phyloP scores from a whole-genome alignment of 2,888 invertebrate species.

The Dryococelus australis region DNA sequence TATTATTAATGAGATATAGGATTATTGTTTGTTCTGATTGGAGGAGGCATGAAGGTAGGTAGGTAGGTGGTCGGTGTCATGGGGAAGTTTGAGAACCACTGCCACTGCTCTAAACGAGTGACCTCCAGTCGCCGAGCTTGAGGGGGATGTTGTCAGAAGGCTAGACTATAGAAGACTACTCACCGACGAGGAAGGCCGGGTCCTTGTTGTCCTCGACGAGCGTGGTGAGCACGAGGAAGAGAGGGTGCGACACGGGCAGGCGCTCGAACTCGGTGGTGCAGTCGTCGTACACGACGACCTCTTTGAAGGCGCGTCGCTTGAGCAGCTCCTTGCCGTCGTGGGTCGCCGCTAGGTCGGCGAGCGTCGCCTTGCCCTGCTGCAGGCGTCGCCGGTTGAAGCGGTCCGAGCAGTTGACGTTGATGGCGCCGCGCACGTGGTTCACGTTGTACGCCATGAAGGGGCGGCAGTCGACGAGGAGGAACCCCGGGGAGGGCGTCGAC shows the following conservation, averaged over 20 bases:
- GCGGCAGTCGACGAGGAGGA: conserved; percentile 70
- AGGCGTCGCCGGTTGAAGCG: conserved; percentile 71
- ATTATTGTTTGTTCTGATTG: too few relatives aligned
- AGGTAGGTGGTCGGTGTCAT: too few relatives aligned
- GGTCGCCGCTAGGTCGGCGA: conserved; percentile 71
- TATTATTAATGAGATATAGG: too few relatives aligned
- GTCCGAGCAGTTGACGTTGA: conserved; percentile 76
- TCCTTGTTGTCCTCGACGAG: conserved; percentile 72
- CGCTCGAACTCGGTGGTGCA: conserved; percentile 68
- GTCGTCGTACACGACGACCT: conserved; percentile 76
- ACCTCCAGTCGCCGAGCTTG: too few relatives aligned
- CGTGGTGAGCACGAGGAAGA: conserved; percentile 71
- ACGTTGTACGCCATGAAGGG: conserved; percentile 75
- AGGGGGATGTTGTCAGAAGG: too few relatives aligned
- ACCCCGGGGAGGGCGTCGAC: conserved; percentile 47
- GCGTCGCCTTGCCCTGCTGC: conserved; percentile 70
- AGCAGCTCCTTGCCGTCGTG: conserved; percentile 70
- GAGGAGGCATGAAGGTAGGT: too few relatives aligned
- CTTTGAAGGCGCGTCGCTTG: conserved; percentile 62
- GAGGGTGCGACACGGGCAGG: conserved; percentile 66
- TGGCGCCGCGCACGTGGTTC: conserved; percentile 71
- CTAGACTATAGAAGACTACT: conserved; percentile 54
- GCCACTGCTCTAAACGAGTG: too few relatives aligned
- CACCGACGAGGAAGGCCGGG: conserved; percentile 72
- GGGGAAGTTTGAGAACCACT: too few relatives aligned